These are phyloP conservation scores for Drosophila greeni DNA, from an alignment of 2,888 invertebrate genomes.

Conservation along the genomic window DNA sequence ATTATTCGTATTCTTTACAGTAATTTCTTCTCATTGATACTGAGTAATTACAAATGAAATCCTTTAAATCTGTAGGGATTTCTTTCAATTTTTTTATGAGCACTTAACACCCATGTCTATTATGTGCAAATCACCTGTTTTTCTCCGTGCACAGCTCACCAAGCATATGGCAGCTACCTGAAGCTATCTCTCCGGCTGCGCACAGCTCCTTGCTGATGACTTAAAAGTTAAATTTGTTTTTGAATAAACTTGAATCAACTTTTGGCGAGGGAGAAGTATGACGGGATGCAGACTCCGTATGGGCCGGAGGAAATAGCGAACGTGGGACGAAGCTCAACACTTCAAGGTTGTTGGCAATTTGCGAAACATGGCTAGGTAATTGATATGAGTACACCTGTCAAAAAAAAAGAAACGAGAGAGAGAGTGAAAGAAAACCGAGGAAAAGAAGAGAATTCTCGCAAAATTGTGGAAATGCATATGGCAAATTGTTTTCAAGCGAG, in stretches of 20 bases:
- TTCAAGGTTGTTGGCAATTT: constrained; percentile 50
- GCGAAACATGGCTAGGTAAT: constrained; percentile 54
- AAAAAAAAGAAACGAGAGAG: not conserved
- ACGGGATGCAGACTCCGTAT: constrained; percentile 20
- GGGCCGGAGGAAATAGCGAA: constrained; percentile 6
- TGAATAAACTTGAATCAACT: constrained; percentile 70
- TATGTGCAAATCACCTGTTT: constrained; percentile 2
- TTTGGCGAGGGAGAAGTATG: constrained; percentile 44
- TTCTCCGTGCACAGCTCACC: not conserved
- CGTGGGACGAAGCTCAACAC: constrained; percentile 24
- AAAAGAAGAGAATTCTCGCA: constrained; percentile 34
- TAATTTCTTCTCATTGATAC: not conserved
- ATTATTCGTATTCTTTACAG: not conserved
- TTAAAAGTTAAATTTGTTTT: constrained; percentile 72
- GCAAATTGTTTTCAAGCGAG: constrained; percentile 33
- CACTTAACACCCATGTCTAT: not conserved
- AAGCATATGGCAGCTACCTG: constrained; percentile 27
- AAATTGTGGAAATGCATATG: constrained; percentile 46
- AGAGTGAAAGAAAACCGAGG: constrained; percentile 4
- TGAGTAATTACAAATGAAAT: not conserved
- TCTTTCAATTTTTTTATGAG: not conserved
- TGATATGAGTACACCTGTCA: constrained; percentile 51
- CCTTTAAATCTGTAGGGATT: not conserved
- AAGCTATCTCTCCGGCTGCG: constrained; percentile 21
- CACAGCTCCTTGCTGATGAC: constrained; percentile 54